phyloP scores from a whole-genome alignment of 2,888 invertebrate species.

The Camponotus fellah region DNA sequence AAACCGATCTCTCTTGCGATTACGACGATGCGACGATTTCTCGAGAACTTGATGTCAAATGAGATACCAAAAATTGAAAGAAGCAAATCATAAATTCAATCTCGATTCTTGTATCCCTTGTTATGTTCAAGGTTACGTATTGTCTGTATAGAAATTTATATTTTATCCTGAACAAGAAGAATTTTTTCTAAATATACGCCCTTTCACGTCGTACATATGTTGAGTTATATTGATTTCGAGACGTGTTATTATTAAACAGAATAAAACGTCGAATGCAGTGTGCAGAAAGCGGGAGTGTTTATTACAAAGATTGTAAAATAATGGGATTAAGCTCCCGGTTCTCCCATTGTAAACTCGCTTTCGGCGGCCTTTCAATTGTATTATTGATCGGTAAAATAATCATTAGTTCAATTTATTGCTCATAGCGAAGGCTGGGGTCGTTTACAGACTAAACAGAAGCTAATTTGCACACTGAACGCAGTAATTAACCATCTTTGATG shows the following conservation, averaged over 20 bases:
- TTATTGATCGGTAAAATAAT: slow-evolving; percentile 55
- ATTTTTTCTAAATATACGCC: slow-evolving; percentile 14
- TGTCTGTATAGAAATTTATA: slow-evolving; percentile 3
- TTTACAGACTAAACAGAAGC: slow-evolving; percentile 14
- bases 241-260: slow-evolving; percentile 24
- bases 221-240: slow-evolving; percentile 40
- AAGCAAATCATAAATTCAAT: neutral
- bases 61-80: neutral
- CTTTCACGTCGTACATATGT: neutral
- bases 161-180: slow-evolving; percentile 11
- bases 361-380: slow-evolving; percentile 17
- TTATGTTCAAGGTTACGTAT: neutral
- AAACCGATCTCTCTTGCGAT: neutral
- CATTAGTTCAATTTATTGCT: slow-evolving; percentile 36
- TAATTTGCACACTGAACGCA: slow-evolving; percentile 48
- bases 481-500: slow-evolving; percentile 28
- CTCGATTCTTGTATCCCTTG: too few species aligned
- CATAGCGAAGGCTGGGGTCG: neutral
- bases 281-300: neutral
- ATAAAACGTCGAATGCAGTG: slow-evolving; percentile 10
- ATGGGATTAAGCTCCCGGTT: slow-evolving; percentile 2
- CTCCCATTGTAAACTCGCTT: neutral
- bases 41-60: neutral
- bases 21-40: neutral
- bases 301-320: slow-evolving; percentile 28